A percentile compares a stretch with the other conserved stretches of the same genome.
Evolutionary conservation across 2,888 invertebrate genomes (phyloP).

Genomic region (Sericinus montela): DNA sequence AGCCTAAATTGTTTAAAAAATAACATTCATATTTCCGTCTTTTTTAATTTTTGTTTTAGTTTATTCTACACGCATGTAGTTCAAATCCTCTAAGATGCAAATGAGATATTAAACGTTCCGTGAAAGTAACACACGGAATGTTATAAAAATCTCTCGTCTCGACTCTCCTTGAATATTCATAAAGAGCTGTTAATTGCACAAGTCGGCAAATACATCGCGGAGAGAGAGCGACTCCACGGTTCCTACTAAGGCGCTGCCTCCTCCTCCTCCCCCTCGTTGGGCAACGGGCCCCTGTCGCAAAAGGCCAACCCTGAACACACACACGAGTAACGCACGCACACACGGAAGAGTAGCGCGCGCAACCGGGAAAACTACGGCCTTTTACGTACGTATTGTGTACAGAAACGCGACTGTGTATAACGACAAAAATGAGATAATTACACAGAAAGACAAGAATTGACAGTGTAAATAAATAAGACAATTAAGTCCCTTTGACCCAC

Average conservation of each 20-base stretch:
- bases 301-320: constrained; percentile 27
- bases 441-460: too few species aligned
- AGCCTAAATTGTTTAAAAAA: too few species aligned
- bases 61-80: too few species aligned
- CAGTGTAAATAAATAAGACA: too few species aligned
- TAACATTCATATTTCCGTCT: too few species aligned
- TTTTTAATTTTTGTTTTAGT: too few species aligned
- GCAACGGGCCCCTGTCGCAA: constrained; percentile 61
- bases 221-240: constrained; percentile 62
- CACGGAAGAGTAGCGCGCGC: constrained; percentile 59
- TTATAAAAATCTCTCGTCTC: constrained; percentile 63
- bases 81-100: not conserved
- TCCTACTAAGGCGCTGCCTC: constrained; percentile 48
- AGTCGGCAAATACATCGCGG: constrained; percentile 68
- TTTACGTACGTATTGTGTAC: constrained; percentile 75
- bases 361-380: constrained; percentile 75
- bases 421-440: constrained; percentile 22
- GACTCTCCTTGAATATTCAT: constrained; percentile 72
- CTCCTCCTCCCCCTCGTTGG: constrained; percentile 38
- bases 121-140: constrained; percentile 69
- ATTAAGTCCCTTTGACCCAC: too few species aligned
- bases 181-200: constrained; percentile 78
- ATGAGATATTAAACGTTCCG: constrained; percentile 5
- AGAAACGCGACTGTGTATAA: constrained; percentile 57
- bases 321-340: constrained; percentile 42